phyloP scores from a whole-genome alignment of 53 echinoderm and acorn worm genomes.

The Apostichopus leukothele region DNA sequence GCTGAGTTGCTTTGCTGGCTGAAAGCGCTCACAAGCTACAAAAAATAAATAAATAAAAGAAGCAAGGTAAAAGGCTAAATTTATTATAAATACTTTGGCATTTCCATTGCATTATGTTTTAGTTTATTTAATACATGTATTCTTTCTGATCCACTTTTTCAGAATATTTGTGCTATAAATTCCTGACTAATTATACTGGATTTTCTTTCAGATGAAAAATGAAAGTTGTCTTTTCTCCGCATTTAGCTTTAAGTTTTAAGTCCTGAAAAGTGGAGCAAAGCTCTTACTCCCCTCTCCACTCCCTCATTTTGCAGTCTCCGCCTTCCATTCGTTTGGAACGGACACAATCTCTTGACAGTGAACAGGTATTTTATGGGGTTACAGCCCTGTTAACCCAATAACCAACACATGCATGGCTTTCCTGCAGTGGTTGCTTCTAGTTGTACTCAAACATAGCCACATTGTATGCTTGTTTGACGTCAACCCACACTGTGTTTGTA shows the following conservation, averaged over 20 bases:
- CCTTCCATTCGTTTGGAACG: slow-evolving; percentile 93
- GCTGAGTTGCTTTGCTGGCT: no score
- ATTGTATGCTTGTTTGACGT: slow-evolving; percentile 1
- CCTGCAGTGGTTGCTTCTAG: slow-evolving; percentile 1
- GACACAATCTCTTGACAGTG: slow-evolving; percentile 90
- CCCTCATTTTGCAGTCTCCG: slow-evolving; percentile 63
- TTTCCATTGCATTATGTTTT: no score
- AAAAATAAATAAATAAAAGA: no score
- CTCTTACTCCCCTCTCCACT: slow-evolving; percentile 24
- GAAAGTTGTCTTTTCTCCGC: background rate
- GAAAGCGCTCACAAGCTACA: no score
- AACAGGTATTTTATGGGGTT: slow-evolving; percentile 69
- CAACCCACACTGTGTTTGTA: background rate
- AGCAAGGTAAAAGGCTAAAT: no score
- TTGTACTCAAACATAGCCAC: background rate
- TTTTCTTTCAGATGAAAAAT: no score
- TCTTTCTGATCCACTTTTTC: no score
- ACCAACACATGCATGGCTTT: slow-evolving; percentile 29
- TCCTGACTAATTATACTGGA: no score
- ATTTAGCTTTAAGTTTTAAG: slow-evolving; percentile 27
- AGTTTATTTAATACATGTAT: no score
- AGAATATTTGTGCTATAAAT: no score
- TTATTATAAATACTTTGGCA: no score
- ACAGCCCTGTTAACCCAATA: slow-evolving; percentile 22
- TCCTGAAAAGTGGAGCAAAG: background rate